phyloP scores from a whole-genome alignment of 1,140 invertebrate genomes.

The Drosophila mayri region DNA sequence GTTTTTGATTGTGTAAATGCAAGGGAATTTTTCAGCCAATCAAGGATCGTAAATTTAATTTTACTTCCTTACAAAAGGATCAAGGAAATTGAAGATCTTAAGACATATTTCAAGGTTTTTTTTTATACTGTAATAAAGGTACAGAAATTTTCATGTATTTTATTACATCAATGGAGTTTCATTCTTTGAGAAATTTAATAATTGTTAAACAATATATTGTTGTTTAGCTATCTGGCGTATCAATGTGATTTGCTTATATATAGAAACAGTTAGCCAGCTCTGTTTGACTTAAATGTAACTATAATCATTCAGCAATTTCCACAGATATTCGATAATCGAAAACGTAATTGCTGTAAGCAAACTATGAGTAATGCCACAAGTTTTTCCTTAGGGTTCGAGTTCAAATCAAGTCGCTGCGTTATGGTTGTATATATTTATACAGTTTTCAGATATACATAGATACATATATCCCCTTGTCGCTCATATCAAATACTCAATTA shows the following conservation, averaged over 20 bases:
- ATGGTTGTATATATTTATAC: conserved; percentile 12
- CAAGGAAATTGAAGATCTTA: neutral
- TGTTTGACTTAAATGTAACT: conserved; percentile 6
- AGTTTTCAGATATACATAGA: conserved; percentile 8
- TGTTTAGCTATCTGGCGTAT: neutral
- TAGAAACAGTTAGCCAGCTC: neutral
- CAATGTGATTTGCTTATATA: neutral
- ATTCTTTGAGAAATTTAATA: neutral
- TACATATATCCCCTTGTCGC: conserved; percentile 3
- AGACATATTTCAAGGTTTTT: neutral
- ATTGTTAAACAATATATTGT: neutral
- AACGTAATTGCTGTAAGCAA: conserved; percentile 15
- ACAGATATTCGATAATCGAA: conserved; percentile 15
- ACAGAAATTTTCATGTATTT: neutral
- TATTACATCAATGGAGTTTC: neutral
- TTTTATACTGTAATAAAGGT: neutral
- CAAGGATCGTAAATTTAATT: conserved; percentile 3
- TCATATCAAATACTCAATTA: conserved; percentile 85
- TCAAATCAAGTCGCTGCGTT: conserved; percentile 15
- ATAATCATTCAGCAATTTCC: conserved; percentile 4
- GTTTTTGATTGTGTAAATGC: conserved; percentile 2
- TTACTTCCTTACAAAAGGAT: neutral
- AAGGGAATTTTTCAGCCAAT: conserved; percentile 17
- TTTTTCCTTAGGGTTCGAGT: conserved; percentile 27
- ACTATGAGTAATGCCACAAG: conserved; percentile 30